Evolutionary conservation across 2,888 invertebrate species (phyloP).

Genomic region (Acanthosepion esculentum): DNA sequence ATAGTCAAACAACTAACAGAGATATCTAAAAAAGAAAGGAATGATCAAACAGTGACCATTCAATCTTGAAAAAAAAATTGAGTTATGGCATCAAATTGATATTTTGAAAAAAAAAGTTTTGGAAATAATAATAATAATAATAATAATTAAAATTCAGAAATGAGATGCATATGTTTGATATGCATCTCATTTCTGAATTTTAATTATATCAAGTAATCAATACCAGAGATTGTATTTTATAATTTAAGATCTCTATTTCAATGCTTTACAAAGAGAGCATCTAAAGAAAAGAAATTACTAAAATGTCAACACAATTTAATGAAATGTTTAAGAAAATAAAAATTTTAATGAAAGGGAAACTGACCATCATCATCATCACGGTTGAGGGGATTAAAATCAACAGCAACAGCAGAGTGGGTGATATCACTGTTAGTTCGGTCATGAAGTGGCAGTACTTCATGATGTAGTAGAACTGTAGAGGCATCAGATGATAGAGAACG

Average conservation of each 20-base stretch:
- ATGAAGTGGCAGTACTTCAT: conserved; percentile 59
- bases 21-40: not conserved
- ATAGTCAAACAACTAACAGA: not conserved
- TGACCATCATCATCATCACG: not conserved
- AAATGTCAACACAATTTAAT: too few relatives aligned
- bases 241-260: not conserved
- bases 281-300: not conserved
- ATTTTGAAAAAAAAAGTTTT: too few relatives aligned
- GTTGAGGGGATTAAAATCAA: conserved; percentile 24
- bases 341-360: not conserved
- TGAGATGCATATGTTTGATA: too few relatives aligned
- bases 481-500: conserved; percentile 67
- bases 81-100: too few relatives aligned
- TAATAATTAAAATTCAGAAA: too few relatives aligned
- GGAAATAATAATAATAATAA: too few relatives aligned
- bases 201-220: too few relatives aligned
- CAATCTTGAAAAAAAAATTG: too few relatives aligned
- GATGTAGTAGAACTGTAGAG: conserved; percentile 54
- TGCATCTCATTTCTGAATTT: too few relatives aligned
- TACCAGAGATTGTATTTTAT: too few relatives aligned
- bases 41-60: not conserved
- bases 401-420: not conserved
- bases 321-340: too few relatives aligned
- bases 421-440: conserved; percentile 55
- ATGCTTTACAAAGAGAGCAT: not conserved